Conservation (phyloP, 2,113 vertebrate species). For the Nettapus auritus region DNA sequence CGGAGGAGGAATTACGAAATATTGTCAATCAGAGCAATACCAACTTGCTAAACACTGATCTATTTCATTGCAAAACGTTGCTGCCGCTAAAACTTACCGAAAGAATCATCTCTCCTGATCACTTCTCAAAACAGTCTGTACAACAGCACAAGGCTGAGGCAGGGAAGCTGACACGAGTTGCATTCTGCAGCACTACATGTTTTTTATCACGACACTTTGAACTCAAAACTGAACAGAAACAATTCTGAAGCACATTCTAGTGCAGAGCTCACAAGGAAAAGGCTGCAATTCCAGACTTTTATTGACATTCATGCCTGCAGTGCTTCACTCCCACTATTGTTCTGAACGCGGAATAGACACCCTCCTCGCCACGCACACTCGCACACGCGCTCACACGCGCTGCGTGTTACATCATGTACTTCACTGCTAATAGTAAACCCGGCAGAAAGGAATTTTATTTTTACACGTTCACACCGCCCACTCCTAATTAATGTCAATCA, state of each 20-base stretch:
- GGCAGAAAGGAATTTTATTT: constrained; percentile 59
- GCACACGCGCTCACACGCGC: neutral
- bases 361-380: neutral
- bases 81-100: neutral
- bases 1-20: constrained; percentile 36
- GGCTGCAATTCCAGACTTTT: neutral
- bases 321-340: constrained; percentile 52
- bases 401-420: constrained; percentile 24
- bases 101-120: neutral
- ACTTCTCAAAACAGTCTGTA: neutral
- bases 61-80: constrained; percentile 10
- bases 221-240: neutral
- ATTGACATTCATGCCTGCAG: constrained; percentile 1
- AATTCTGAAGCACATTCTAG: neutral
- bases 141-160: neutral
- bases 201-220: neutral
- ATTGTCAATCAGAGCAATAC: neutral
- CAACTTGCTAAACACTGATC: neutral
- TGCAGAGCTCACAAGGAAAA: neutral
- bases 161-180: neutral
- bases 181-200: neutral
- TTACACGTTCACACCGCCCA: constrained; percentile 60
- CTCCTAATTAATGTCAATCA: constrained; percentile 74
- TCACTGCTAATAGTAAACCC: constrained; percentile 54
- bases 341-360: constrained; percentile 20